A percentile compares a stretch with the other conserved stretches of the same genome.
phyloP scores from a whole-genome alignment of 30 jellyfish, hydroid and myxozoan genomes.

The Aurelia sp. region DNA sequence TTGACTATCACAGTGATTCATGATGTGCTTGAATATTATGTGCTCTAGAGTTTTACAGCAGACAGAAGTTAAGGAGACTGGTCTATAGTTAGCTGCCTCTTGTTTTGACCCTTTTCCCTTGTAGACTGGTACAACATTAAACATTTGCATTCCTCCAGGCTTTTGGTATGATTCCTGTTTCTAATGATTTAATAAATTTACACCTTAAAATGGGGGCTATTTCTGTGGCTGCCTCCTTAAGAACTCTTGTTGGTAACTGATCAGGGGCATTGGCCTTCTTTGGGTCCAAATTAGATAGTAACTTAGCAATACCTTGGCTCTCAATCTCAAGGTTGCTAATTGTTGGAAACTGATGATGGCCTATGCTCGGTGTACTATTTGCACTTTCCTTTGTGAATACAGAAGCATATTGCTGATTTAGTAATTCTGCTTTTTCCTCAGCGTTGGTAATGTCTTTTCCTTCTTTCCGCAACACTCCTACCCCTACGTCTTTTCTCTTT shows the following conservation, averaged over 20 bases:
- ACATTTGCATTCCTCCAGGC: too few species aligned
- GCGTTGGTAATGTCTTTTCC: slow-evolving; percentile 44
- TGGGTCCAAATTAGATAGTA: slow-evolving; percentile 41
- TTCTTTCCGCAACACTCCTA: slow-evolving; percentile 33
- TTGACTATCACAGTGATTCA: slow-evolving; percentile 34
- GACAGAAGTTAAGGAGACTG: slow-evolving; percentile 9
- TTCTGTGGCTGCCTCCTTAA: slow-evolving; percentile 54
- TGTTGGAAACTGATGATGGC: slow-evolving; percentile 33
- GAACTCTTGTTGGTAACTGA: slow-evolving; percentile 60
- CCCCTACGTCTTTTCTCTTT: slow-evolving; percentile 53
- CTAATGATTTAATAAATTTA: slow-evolving; percentile 32
- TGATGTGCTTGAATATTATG: slow-evolving; percentile 26
- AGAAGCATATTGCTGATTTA: slow-evolving; percentile 48
- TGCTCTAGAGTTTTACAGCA: slow-evolving; percentile 35
- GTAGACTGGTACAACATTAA: too few species aligned
- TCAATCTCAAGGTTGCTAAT: slow-evolving; percentile 62
- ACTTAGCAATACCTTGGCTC: slow-evolving; percentile 55
- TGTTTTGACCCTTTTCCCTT: slow-evolving; percentile 70
- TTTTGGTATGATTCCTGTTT: slow-evolving; percentile 36
- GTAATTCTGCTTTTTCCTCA: slow-evolving; percentile 48
- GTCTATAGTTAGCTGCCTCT: slow-evolving; percentile 35
- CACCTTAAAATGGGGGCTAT: slow-evolving; percentile 46
- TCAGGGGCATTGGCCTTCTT: slow-evolving; percentile 52
- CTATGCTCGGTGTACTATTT: slow-evolving; percentile 26
- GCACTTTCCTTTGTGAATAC: slow-evolving; percentile 51